Evolutionary conservation across 2,797 vertebrate genomes (phyloP).

Genomic region (Helarctos malayanus): DNA sequence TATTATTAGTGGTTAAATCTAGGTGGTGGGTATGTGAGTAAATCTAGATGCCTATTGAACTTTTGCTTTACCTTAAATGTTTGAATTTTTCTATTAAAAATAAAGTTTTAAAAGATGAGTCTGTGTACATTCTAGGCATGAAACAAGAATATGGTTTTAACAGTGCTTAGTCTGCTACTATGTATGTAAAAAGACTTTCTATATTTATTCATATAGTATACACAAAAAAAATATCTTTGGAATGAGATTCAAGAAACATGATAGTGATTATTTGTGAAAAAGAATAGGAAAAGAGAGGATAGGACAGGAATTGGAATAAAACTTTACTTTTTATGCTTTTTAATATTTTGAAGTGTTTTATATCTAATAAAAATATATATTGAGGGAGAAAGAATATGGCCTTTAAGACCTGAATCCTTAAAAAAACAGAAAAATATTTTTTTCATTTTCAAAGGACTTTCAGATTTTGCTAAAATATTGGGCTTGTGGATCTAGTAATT

Average conservation of each 20-base stretch:
- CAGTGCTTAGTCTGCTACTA: neutral
- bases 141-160: neutral
- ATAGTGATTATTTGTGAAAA: neutral
- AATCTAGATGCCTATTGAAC: neutral
- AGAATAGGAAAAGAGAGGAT: neutral
- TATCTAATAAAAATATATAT: neutral
- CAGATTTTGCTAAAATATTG: neutral
- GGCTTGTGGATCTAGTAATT: neutral
- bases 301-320: neutral
- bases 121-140: neutral
- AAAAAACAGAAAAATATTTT: neutral
- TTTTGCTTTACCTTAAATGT: neutral
- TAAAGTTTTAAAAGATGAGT: constrained; percentile 16
- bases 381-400: neutral
- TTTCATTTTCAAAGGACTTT: neutral
- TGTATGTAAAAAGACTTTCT: neutral
- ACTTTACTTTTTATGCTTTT: constrained; percentile 32
- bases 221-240: neutral
- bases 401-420: neutral
- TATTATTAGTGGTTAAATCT: neutral
- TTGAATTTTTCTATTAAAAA: constrained; percentile 46
- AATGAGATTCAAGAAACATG: constrained; percentile 21
- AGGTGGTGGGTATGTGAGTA: neutral
- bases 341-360: neutral
- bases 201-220: constrained; percentile 2